These are phyloP conservation scores for Halcyon chelicuti DNA, from an alignment of 2,797 vertebrate genomes.

Conservation along the genomic window DNA sequence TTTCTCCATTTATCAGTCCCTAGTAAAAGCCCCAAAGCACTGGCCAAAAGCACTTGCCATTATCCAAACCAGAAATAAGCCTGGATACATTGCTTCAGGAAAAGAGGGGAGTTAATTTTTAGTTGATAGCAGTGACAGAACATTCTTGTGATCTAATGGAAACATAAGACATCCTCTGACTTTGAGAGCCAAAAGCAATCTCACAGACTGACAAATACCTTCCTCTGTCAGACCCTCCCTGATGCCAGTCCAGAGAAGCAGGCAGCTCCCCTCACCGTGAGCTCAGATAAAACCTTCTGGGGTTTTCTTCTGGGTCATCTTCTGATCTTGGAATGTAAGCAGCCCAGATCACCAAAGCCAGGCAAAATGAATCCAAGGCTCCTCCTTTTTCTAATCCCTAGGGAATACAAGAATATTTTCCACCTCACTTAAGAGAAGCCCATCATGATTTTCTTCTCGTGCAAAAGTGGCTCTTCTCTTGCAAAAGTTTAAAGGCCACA, in stretches of 20 bases:
- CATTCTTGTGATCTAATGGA: not conserved
- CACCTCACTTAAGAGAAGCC: not conserved
- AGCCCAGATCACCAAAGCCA: not conserved
- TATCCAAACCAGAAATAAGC: not conserved
- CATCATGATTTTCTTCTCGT: not conserved
- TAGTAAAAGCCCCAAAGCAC: not conserved
- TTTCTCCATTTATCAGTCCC: not conserved
- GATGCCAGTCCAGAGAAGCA: not conserved
- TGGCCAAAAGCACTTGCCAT: not conserved
- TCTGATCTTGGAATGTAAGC: not conserved
- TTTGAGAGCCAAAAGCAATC: not conserved
- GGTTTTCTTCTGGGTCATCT: too few species aligned
- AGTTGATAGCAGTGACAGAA: not conserved
- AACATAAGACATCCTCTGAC: not conserved
- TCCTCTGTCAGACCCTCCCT: not conserved
- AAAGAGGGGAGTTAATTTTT: not conserved
- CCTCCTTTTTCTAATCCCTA: not conserved
- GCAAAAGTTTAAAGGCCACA: not conserved
- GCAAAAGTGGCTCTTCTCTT: not conserved
- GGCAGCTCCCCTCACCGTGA: not conserved
- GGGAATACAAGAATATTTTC: not conserved
- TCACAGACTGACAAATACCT: not conserved
- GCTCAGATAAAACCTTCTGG: not conserved
- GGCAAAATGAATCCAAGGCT: not conserved
- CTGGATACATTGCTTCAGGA: not conserved